phyloP scores from a whole-genome alignment of 2,797 vertebrate genomes.

The Buceros bicornis region DNA sequence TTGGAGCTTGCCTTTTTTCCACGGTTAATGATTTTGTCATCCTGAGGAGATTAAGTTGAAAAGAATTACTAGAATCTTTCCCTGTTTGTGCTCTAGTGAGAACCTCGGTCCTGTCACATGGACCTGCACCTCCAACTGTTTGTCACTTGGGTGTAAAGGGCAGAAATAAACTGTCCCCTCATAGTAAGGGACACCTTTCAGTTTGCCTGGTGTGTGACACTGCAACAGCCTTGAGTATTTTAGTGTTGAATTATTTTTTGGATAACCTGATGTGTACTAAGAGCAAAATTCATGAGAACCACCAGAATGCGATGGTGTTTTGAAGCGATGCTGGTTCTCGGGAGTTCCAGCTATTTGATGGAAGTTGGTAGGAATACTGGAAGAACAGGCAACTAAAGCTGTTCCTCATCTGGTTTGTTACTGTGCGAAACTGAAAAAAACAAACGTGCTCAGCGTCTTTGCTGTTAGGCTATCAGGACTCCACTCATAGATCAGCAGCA shows the following conservation, averaged over 20 bases:
- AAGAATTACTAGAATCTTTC: background rate
- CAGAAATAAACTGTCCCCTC: background rate
- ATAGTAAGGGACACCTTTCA: background rate
- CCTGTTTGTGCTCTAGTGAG: background rate
- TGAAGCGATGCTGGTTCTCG: background rate
- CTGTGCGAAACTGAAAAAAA: background rate
- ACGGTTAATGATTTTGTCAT: background rate
- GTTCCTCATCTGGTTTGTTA: background rate
- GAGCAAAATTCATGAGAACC: background rate
- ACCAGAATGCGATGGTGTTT: background rate
- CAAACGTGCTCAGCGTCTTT: background rate
- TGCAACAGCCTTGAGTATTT: background rate
- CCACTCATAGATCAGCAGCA: background rate
- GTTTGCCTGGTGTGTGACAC: background rate
- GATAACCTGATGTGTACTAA: background rate
- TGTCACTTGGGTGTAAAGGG: background rate
- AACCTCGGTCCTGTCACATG: background rate
- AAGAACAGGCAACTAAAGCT: background rate
- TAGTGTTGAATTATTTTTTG: background rate
- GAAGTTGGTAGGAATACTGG: background rate
- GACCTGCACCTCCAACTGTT: background rate
- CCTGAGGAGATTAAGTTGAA: background rate
- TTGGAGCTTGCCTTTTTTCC: background rate
- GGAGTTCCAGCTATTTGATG: background rate
- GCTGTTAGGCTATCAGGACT: background rate